Evolutionary conservation across 2,888 invertebrate species (phyloP).

Genomic region (Lathronympha strigana): DNA sequence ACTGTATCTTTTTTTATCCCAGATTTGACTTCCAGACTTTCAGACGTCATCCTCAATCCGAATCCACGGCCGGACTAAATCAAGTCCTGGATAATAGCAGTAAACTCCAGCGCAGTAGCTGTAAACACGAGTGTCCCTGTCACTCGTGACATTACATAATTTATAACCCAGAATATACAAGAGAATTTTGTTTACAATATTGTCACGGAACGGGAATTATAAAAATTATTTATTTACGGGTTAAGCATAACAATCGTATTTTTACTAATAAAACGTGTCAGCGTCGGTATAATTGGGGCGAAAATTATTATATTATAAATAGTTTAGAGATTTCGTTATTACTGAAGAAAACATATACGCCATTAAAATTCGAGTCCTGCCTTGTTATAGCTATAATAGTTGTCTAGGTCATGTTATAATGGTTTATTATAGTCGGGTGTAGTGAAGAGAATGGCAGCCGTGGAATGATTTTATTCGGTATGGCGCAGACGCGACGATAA

Average conservation of each 20-base stretch:
- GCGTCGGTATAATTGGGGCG: constrained; percentile 78
- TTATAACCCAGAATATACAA: constrained; percentile 51
- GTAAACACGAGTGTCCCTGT: constrained; percentile 65
- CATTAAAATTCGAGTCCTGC: background rate
- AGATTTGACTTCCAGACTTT: background rate
- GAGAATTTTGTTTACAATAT: constrained; percentile 68
- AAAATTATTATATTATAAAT: constrained; percentile 81
- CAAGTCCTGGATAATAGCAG: constrained; percentile 22
- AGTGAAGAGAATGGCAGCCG: constrained; percentile 34
- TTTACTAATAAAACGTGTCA: constrained; percentile 80
- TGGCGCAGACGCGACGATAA: constrained; percentile 72
- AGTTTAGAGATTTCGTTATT: constrained; percentile 65
- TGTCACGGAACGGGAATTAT: constrained; percentile 63
- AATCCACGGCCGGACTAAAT: constrained; percentile 50
- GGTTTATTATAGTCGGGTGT: background rate
- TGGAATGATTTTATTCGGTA: constrained; percentile 74
- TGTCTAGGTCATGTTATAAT: background rate
- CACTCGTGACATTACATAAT: constrained; percentile 62
- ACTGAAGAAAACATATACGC: background rate
- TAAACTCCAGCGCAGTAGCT: constrained; percentile 55
- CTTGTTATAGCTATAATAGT: background rate
- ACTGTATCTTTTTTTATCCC: no score
- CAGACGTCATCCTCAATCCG: constrained; percentile 48
- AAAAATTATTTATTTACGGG: constrained; percentile 68
- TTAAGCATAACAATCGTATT: constrained; percentile 77